Conservation (phyloP, 53 echinoderm and acorn worm genomes). For the Arbacia lixula region DNA sequence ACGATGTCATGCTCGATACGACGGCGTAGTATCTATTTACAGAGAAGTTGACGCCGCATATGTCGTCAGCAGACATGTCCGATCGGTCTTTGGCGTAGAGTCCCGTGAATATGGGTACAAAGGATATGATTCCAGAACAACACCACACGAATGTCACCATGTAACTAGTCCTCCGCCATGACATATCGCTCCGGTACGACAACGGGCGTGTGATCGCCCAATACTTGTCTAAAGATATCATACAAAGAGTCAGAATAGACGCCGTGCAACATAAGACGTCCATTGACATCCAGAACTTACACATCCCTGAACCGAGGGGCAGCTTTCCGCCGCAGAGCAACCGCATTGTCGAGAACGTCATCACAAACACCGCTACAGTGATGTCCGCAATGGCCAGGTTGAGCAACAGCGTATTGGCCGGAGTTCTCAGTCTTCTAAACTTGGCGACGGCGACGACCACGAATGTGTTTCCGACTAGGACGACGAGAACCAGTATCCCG, state of each 20-base stretch:
- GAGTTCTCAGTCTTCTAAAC: constrained; percentile 63
- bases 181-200: constrained; percentile 50
- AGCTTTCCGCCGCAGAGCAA: constrained; percentile 52
- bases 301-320: constrained; percentile 56
- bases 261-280: constrained; percentile 76
- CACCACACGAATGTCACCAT: constrained; percentile 70
- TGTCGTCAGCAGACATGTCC: constrained; percentile 4
- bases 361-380: constrained; percentile 63
- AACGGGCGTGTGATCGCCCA: constrained; percentile 70
- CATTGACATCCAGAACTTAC: constrained; percentile 75
- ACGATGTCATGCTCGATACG: constrained; percentile 68
- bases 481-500: constrained; percentile 39
- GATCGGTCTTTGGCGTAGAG: constrained; percentile 40
- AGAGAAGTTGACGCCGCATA: constrained; percentile 65
- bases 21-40: constrained; percentile 63
- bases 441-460: constrained; percentile 63
- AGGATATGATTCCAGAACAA: constrained; percentile 66
- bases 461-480: constrained; percentile 60
- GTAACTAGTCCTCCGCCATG: constrained; percentile 49
- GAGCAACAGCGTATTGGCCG: constrained; percentile 57
- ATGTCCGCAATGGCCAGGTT: constrained; percentile 69
- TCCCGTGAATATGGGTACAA: constrained; percentile 68
- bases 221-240: constrained; percentile 73
- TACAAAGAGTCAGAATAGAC: constrained; percentile 67
- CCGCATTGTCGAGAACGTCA: constrained; percentile 66